These are phyloP conservation scores for Stenolophus ochropezus DNA, from an alignment of 2,888 invertebrate species.

Conservation along the genomic window DNA sequence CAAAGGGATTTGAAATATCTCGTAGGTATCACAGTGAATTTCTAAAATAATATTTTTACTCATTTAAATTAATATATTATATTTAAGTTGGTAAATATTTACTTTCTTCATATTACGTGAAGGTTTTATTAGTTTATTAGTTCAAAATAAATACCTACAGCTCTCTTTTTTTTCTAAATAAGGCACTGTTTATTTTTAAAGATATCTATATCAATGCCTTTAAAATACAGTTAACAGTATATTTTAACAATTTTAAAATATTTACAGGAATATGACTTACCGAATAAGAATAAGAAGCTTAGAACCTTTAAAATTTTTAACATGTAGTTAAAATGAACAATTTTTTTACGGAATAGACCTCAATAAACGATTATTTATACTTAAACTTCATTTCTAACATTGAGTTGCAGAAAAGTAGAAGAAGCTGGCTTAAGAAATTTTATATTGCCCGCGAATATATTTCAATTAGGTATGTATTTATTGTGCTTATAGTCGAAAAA, in stretches of 20 bases:
- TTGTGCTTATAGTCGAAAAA: too few relatives aligned
- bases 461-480: too few relatives aligned
- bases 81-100: neutral
- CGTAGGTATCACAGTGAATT: neutral
- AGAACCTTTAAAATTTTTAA: neutral
- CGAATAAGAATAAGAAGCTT: neutral
- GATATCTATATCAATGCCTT: neutral
- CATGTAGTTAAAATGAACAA: neutral
- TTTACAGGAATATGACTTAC: neutral
- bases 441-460: too few relatives aligned
- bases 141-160: constrained; percentile 4
- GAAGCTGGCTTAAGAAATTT: too few relatives aligned
- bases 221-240: neutral
- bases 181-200: neutral
- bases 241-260: neutral
- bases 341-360: neutral
- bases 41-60: neutral
- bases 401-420: too few relatives aligned
- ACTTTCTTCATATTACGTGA: neutral
- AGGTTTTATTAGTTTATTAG: neutral
- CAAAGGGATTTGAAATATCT: constrained; percentile 26
- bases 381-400: too few relatives aligned
- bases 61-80: neutral
- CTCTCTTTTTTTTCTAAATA: neutral
- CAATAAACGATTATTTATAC: too few relatives aligned